A percentile compares a stretch with the other conserved stretches of the same genome.
Evolutionary conservation across 2,113 vertebrate species (phyloP).

Genomic region (Tetraodon nigroviridis): DNA sequence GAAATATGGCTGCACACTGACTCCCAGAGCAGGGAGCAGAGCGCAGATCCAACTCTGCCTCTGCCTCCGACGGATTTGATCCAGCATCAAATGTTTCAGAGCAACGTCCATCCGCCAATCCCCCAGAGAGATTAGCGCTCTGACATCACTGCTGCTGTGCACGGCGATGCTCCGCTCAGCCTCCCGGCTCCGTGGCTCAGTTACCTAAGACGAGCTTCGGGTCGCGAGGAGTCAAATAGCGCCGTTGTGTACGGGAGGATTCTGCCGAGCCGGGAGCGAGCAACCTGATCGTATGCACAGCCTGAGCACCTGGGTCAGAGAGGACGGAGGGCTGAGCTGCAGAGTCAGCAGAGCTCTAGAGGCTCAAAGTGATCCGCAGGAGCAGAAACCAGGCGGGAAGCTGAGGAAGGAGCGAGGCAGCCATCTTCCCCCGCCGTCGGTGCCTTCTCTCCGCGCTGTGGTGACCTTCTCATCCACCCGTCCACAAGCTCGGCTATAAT

Average conservation of each 20-base stretch:
- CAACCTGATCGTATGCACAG: not conserved
- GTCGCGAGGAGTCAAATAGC: constrained; percentile 25
- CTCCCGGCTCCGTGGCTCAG: constrained; percentile 34
- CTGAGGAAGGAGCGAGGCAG: not conserved
- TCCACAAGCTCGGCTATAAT: constrained; percentile 49
- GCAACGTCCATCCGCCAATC: constrained; percentile 74
- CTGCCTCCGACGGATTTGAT: constrained; percentile 49
- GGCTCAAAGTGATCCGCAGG: not conserved
- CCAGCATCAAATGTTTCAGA: constrained; percentile 69
- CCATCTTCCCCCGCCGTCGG: not conserved
- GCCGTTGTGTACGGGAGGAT: constrained; percentile 6
- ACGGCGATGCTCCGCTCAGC: constrained; percentile 46
- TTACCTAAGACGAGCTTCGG: constrained; percentile 52
- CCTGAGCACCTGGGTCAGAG: constrained; percentile 42
- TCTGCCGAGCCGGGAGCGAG: not conserved
- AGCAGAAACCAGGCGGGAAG: too few species aligned
- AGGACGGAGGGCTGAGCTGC: constrained; percentile 34
- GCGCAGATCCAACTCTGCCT: constrained; percentile 33
- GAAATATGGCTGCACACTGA: constrained; percentile 28
- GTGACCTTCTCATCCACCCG: constrained; percentile 28
- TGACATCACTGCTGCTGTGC: constrained; percentile 79
- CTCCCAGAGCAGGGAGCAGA: constrained; percentile 25
- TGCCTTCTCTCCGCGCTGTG: constrained; percentile 15
- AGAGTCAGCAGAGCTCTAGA: constrained; percentile 48
- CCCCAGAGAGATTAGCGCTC: constrained; percentile 78